These are phyloP conservation scores for Pelobates cultripes DNA, from an alignment of 2,797 vertebrate species.

Conservation along the genomic window DNA sequence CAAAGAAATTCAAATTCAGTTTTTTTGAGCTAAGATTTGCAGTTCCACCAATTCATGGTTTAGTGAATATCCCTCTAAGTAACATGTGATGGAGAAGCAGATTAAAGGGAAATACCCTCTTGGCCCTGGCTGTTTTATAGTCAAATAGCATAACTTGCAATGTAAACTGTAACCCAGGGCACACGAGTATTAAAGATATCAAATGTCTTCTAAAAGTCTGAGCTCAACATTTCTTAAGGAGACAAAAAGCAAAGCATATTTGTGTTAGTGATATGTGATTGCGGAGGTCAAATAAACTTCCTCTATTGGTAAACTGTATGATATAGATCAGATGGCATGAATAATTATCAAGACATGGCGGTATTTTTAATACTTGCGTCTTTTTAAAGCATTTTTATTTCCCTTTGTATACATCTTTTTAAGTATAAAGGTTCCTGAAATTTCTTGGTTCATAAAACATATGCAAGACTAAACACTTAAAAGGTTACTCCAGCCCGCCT, in stretches of 20 bases:
- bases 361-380: too few species aligned
- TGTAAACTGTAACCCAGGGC: constrained; percentile 31
- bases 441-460: too few species aligned
- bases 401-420: too few species aligned
- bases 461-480: too few species aligned
- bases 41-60: too few species aligned
- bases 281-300: constrained; percentile 44
- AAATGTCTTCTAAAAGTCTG: constrained; percentile 44
- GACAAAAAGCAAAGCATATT: constrained; percentile 55
- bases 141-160: constrained; percentile 26
- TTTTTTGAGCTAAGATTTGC: too few species aligned
- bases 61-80: too few species aligned
- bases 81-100: too few species aligned
- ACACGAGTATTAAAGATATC: constrained; percentile 48
- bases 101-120: constrained; percentile 6
- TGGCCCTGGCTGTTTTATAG: constrained; percentile 21
- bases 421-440: too few species aligned
- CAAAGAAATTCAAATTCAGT: too few species aligned
- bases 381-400: too few species aligned
- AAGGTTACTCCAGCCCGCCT: too few species aligned
- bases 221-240: constrained; percentile 50
- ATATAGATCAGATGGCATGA: neutral
- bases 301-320: neutral
- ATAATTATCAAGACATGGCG: neutral
- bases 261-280: constrained; percentile 32